phyloP scores from a whole-genome alignment of 2,113 vertebrate genomes.

The Psettodes erumei region DNA sequence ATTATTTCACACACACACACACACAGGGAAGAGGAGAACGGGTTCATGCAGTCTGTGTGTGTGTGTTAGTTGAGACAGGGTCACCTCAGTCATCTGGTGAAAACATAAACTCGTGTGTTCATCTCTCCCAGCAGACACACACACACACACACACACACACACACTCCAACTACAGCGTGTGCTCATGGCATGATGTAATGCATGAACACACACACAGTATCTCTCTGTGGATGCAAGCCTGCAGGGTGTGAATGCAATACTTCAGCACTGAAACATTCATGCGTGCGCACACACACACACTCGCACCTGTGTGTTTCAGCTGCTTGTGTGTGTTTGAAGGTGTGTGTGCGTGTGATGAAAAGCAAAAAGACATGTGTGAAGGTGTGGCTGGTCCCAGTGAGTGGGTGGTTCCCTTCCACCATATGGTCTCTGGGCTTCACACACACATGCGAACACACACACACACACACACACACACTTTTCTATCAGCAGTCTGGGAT shows the following conservation, averaged over 20 bases:
- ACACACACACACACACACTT: neutral
- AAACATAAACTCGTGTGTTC: slow-evolving; percentile 22
- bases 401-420: slow-evolving; percentile 60
- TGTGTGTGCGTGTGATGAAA: slow-evolving; percentile 4
- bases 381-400: slow-evolving; percentile 47
- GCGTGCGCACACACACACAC: slow-evolving; percentile 26
- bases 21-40: neutral
- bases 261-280: slow-evolving; percentile 47
- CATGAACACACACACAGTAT: neutral
- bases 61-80: neutral
- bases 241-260: slow-evolving; percentile 61
- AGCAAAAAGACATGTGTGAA: slow-evolving; percentile 1
- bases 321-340: neutral
- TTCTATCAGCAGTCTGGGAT: too few relatives aligned
- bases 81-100: neutral
- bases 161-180: slow-evolving; percentile 16
- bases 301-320: neutral
- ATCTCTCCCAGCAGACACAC: slow-evolving; percentile 24
- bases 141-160: slow-evolving; percentile 9
- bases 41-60: neutral
- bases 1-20: neutral
- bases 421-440: slow-evolving; percentile 44
- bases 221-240: slow-evolving; percentile 31
- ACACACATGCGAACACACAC: slow-evolving; percentile 27
- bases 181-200: slow-evolving; percentile 32